These are phyloP conservation scores for Drosophila borealis DNA, from an alignment of 2,888 invertebrate species.

Conservation along the genomic window DNA sequence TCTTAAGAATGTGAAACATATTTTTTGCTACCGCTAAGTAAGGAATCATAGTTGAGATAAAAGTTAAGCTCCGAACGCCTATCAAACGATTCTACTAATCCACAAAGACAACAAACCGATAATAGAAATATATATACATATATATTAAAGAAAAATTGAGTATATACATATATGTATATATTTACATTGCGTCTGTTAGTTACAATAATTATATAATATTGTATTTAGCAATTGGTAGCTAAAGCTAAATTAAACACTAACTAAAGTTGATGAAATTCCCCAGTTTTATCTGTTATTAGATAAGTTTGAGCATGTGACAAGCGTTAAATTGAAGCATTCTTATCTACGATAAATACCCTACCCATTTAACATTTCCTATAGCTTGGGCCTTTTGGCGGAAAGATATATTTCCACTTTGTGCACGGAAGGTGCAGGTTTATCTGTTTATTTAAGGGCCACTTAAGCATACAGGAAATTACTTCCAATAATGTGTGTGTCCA, in stretches of 20 bases:
- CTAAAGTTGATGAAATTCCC: slow-evolving; percentile 44
- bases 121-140: slow-evolving; percentile 32
- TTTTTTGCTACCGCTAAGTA: slow-evolving; percentile 61
- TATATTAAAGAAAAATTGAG: slow-evolving; percentile 21
- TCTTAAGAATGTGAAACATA: slow-evolving; percentile 26
- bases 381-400: not conserved
- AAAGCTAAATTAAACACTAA: slow-evolving; percentile 66
- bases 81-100: slow-evolving; percentile 50
- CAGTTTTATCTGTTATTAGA: slow-evolving; percentile 4
- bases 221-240: slow-evolving; percentile 67
- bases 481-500: slow-evolving; percentile 30
- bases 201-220: slow-evolving; percentile 59
- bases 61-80: slow-evolving; percentile 56
- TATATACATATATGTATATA: slow-evolving; percentile 48
- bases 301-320: not conserved
- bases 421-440: not conserved
- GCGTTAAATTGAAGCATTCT: not conserved
- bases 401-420: not conserved
- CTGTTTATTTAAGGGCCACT: slow-evolving; percentile 10
- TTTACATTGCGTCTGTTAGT: slow-evolving; percentile 66
- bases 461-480: slow-evolving; percentile 44
- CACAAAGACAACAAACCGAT: slow-evolving; percentile 40
- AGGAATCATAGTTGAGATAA: slow-evolving; percentile 27
- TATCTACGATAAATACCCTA: slow-evolving; percentile 9
- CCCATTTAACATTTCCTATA: not conserved